Evolutionary conservation across 2,113 vertebrate species (phyloP).

Genomic region (Elanoides forficatus): DNA sequence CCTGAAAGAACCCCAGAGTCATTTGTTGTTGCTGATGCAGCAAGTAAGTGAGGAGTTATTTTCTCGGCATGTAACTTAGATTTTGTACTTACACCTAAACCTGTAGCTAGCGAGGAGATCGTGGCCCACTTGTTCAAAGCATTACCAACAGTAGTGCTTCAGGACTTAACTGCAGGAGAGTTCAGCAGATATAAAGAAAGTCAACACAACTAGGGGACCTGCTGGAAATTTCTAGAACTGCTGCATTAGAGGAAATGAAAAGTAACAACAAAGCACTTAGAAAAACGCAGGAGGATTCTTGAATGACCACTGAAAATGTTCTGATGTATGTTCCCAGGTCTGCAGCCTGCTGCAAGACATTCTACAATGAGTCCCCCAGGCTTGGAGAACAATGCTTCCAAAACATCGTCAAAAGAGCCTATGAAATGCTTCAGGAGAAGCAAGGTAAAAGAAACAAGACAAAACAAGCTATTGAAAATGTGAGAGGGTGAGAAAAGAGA

Average conservation of each 20-base stretch:
- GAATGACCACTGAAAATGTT: background rate
- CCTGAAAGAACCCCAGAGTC: constrained; percentile 83
- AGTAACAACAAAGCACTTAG: background rate
- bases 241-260: background rate
- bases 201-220: background rate
- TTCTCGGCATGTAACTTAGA: background rate
- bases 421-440: constrained; percentile 74
- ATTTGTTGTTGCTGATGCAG: constrained; percentile 72
- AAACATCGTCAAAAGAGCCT: constrained; percentile 32
- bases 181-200: background rate
- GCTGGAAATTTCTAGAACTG: background rate
- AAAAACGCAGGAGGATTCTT: background rate
- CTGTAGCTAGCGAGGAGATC: background rate
- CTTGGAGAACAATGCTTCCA: background rate
- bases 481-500: background rate
- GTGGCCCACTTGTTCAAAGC: background rate
- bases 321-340: constrained; percentile 6
- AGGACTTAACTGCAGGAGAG: background rate
- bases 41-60: constrained; percentile 68
- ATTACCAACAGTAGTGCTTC: background rate
- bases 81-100: background rate
- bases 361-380: background rate
- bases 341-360: constrained; percentile 21
- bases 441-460: constrained; percentile 68
- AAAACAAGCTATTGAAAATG: background rate